These are phyloP conservation scores for Helicorthomorpha holstii DNA, from an alignment of 1,140 invertebrate species.

Conservation along the genomic window DNA sequence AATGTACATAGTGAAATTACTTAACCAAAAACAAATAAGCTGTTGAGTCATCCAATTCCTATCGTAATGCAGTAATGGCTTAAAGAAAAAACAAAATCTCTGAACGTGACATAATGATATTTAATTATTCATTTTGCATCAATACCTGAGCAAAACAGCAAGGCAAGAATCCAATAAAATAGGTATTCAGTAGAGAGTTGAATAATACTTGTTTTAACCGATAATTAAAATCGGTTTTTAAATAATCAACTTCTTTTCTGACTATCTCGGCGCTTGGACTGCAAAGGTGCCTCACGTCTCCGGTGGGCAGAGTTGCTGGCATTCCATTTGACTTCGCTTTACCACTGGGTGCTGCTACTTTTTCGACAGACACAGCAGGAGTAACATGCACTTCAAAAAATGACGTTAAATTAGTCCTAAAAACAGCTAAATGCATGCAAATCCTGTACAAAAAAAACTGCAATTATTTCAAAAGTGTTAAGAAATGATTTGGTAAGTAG, in stretches of 20 bases:
- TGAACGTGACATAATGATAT: too few species aligned
- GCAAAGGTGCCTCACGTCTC: constrained; percentile 29
- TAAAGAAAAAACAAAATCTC: constrained; percentile 29
- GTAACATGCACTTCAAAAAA: neutral
- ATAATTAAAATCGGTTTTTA: constrained; percentile 72
- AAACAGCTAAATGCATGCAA: neutral
- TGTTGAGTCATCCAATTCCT: constrained; percentile 65
- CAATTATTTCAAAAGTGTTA: neutral
- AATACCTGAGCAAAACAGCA: constrained; percentile 66
- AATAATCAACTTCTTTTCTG: constrained; percentile 62
- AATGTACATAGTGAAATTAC: constrained; percentile 61
- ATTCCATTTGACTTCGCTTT: neutral
- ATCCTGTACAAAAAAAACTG: neutral
- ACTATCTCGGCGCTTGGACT: constrained; percentile 35
- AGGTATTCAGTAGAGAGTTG: constrained; percentile 71
- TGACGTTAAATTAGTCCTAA: neutral
- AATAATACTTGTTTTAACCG: constrained; percentile 78
- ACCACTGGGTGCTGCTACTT: too few species aligned
- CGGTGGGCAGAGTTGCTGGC: neutral
- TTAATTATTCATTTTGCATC: constrained; percentile 3
- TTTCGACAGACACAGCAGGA: neutral
- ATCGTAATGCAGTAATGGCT: constrained; percentile 70
- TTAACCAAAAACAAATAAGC: constrained; percentile 60
- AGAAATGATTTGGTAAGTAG: too few species aligned
- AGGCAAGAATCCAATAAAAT: constrained; percentile 78